A percentile compares a stretch with the other conserved stretches of the same genome.
Conservation (phyloP, 2,888 invertebrate genomes). For the Mycalesis mineus region DNA sequence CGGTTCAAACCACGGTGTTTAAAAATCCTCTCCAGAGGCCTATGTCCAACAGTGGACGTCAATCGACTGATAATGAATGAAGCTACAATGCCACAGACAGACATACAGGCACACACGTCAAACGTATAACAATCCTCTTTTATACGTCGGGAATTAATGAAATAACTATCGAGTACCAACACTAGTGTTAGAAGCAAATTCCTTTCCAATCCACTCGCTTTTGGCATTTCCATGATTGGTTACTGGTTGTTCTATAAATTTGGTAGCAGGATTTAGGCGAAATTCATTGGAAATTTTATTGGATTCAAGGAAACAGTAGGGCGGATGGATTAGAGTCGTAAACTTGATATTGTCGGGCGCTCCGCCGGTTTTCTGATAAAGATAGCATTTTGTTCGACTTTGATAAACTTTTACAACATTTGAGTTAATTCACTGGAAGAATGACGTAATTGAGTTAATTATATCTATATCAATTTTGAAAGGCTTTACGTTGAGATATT, state of each 20-base stretch:
- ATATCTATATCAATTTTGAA: background rate
- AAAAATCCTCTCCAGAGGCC: no score
- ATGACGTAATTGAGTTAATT: background rate
- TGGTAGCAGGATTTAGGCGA: background rate
- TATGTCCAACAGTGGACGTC: no score
- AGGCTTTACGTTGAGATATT: no score
- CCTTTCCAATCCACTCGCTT: background rate
- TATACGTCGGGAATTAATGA: no score
- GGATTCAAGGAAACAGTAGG: conserved; percentile 1
- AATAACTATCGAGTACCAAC: no score
- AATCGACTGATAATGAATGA: no score
- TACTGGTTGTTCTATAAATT: conserved; percentile 1
- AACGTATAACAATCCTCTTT: no score
- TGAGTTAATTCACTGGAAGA: background rate
- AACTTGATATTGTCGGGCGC: background rate
- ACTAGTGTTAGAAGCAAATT: background rate
- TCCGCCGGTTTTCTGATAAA: background rate
- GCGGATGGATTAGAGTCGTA: conserved; percentile 9
- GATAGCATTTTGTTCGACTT: background rate
- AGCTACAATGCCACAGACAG: no score
- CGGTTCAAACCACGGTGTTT: no score
- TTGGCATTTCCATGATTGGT: background rate
- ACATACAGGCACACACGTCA: no score
- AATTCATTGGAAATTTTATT: conserved; percentile 6
- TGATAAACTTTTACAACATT: background rate